These are phyloP conservation scores for Ochropleura leucogaster DNA, from an alignment of 2,888 invertebrate species.

Conservation along the genomic window DNA sequence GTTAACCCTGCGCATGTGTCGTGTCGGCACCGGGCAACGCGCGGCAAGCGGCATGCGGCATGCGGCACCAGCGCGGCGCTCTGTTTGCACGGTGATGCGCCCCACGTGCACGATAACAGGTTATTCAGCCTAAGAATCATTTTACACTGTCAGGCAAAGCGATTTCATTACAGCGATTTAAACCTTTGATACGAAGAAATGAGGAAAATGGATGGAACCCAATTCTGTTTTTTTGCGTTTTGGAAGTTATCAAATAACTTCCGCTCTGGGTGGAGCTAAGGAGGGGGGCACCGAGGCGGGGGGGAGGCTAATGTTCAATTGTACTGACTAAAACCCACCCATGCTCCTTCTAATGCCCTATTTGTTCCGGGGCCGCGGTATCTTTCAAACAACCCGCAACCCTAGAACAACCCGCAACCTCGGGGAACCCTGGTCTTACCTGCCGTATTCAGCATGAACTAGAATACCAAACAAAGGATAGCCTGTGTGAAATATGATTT, in stretches of 20 bases:
- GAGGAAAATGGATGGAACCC: not conserved
- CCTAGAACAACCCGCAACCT: too few relatives aligned
- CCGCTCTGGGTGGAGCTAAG: too few relatives aligned
- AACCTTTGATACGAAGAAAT: not conserved
- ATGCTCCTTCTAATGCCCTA: too few relatives aligned
- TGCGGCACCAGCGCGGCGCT: constrained; percentile 60
- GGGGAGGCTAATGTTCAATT: too few relatives aligned
- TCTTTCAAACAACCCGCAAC: too few relatives aligned
- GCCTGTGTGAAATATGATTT: not conserved
- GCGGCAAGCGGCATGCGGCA: constrained; percentile 51
- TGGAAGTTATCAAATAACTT: too few relatives aligned
- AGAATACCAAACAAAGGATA: not conserved
- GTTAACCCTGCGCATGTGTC: constrained; percentile 45
- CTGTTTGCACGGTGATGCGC: constrained; percentile 75
- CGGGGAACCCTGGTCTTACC: too few relatives aligned
- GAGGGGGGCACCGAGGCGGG: too few relatives aligned
- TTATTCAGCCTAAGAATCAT: constrained; percentile 77
- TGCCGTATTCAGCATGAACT: too few relatives aligned
- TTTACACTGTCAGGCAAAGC: constrained; percentile 57
- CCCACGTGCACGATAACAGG: constrained; percentile 86
- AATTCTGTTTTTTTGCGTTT: too few relatives aligned
- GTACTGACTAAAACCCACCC: too few relatives aligned
- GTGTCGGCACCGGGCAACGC: constrained; percentile 50
- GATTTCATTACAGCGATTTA: constrained; percentile 26
- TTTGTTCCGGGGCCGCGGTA: too few relatives aligned